Conservation (phyloP, 2,888 invertebrate genomes). For the Metalampra italica region DNA sequence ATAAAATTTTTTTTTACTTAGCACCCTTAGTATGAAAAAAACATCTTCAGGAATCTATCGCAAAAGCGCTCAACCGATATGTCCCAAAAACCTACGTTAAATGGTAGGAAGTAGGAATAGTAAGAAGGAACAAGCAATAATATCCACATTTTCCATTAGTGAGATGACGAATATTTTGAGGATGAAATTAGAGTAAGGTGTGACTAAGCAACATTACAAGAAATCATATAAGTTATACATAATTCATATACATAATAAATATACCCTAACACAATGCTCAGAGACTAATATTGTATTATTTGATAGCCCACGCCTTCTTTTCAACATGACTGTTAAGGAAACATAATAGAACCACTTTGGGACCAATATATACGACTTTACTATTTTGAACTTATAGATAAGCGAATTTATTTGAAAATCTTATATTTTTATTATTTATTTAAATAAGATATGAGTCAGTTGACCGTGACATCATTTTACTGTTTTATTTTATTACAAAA, state of each 20-base stretch:
- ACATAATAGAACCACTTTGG: conserved; percentile 22
- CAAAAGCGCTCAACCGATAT: too few species aligned
- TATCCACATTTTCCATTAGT: too few species aligned
- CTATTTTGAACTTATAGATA: conserved; percentile 28
- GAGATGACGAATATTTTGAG: too few species aligned
- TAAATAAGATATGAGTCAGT: conserved; percentile 61
- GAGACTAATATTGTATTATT: conserved; percentile 6
- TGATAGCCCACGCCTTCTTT: conserved; percentile 30
- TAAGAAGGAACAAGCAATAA: too few species aligned
- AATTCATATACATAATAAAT: background rate
- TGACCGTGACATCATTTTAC: conserved; percentile 65
- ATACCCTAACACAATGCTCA: conserved; percentile 6
- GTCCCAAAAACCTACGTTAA: too few species aligned
- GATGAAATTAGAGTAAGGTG: too few species aligned
- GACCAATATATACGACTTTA: conserved; percentile 5
- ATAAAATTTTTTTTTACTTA: too few species aligned
- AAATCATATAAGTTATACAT: background rate
- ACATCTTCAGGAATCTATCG: too few species aligned
- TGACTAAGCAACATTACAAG: too few species aligned
- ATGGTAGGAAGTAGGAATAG: too few species aligned
- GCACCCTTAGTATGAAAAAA: too few species aligned
- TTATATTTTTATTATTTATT: conserved; percentile 36
- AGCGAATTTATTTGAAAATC: conserved; percentile 40
- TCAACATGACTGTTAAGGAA: conserved; percentile 27
- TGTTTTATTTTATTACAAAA: conserved; percentile 62